A percentile compares a stretch with the other conserved stretches of the same genome.
phyloP scores from a whole-genome alignment of 2,888 invertebrate species.

The Torymus aiolomorphi region DNA sequence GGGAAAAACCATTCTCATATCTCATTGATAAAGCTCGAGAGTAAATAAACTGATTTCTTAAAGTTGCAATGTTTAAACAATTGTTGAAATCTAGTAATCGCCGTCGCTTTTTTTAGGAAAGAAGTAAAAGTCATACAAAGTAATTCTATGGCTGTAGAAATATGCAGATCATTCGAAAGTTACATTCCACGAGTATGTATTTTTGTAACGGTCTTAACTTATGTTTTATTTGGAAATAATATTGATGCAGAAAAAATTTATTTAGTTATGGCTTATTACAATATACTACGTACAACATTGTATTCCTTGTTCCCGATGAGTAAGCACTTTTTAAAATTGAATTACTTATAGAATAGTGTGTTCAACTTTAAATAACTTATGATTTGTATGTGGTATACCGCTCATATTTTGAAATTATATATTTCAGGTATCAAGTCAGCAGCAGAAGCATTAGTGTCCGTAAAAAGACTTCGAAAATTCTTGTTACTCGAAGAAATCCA shows the following conservation, averaged over 20 bases:
- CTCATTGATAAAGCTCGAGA: slow-evolving; percentile 77
- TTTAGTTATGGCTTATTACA: slow-evolving; percentile 84
- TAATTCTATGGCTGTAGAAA: slow-evolving; percentile 78
- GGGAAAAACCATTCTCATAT: slow-evolving; percentile 87
- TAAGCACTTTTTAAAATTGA: slow-evolving; percentile 52
- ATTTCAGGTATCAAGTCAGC: slow-evolving; percentile 80
- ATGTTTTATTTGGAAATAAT: slow-evolving; percentile 79
- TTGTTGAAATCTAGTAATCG: too few relatives aligned
- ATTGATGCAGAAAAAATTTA: slow-evolving; percentile 85
- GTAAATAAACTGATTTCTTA: slow-evolving; percentile 33
- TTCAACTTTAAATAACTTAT: too few relatives aligned
- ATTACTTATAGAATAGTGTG: too few relatives aligned
- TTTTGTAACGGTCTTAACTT: slow-evolving; percentile 82
- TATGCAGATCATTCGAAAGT: slow-evolving; percentile 80
- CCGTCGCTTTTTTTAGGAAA: slow-evolving; percentile 72
- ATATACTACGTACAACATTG: slow-evolving; percentile 84
- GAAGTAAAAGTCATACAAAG: slow-evolving; percentile 75
- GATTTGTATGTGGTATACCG: too few relatives aligned
- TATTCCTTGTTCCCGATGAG: slow-evolving; percentile 81
- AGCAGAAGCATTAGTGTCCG: slow-evolving; percentile 81
- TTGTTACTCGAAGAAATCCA: slow-evolving; percentile 65
- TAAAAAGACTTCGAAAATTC: slow-evolving; percentile 76
- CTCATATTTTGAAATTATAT: too few relatives aligned
- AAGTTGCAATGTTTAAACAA: too few relatives aligned
- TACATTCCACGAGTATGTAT: slow-evolving; percentile 84